phyloP scores from a whole-genome alignment of 2,113 vertebrate genomes.

The Piaya cayana region DNA sequence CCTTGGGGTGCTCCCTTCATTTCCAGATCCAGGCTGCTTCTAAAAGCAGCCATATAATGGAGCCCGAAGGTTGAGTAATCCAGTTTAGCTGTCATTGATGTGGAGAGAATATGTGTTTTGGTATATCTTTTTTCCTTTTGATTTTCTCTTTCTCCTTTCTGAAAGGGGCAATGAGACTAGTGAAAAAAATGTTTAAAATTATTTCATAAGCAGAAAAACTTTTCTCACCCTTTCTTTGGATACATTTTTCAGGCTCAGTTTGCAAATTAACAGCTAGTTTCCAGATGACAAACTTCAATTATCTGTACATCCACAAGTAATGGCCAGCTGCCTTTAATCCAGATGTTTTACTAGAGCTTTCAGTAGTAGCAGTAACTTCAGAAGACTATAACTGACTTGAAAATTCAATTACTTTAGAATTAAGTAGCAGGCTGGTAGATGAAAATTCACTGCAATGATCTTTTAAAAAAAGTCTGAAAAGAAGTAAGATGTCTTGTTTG shows the following conservation, averaged over 20 bases:
- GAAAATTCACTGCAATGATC: background rate
- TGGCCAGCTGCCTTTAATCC: background rate
- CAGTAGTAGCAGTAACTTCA: background rate
- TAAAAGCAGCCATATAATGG: background rate
- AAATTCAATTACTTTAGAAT: background rate
- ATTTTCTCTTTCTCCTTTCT: background rate
- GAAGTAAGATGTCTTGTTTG: background rate
- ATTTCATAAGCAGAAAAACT: background rate
- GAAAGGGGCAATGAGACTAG: background rate
- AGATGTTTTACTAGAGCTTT: background rate
- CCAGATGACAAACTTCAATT: background rate
- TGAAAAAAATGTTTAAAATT: background rate
- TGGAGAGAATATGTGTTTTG: background rate
- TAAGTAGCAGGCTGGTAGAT: background rate
- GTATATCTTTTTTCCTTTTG: background rate
- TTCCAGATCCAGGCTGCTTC: background rate
- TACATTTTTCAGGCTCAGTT: background rate
- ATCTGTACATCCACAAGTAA: background rate
- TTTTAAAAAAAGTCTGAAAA: background rate
- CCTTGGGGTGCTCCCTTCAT: background rate
- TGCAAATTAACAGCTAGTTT: background rate
- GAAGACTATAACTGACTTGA: background rate
- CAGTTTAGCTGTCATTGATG: background rate
- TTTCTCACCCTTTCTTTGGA: background rate
- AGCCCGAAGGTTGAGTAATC: background rate